These are phyloP conservation scores for Drosophila setifemur DNA, from an alignment of 1,140 invertebrate genomes.

Conservation along the genomic window DNA sequence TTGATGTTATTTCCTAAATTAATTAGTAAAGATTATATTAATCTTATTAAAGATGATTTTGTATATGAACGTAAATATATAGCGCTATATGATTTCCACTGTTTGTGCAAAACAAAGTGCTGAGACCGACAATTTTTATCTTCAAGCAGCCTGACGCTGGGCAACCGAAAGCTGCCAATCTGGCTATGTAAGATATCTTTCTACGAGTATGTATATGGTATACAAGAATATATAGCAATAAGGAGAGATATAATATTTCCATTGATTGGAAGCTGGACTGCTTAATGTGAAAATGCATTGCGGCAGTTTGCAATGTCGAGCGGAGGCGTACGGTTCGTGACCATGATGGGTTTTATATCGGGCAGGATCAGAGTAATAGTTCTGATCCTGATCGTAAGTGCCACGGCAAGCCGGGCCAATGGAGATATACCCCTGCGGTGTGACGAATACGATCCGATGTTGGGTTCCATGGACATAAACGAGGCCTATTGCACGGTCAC, in stretches of 20 bases:
- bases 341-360: constrained; percentile 29
- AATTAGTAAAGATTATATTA: too few relatives aligned
- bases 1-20: too few relatives aligned
- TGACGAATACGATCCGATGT: constrained; percentile 70
- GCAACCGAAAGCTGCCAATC: constrained; percentile 21
- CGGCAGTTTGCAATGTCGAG: constrained; percentile 19
- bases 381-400: constrained; percentile 11
- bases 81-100: too few relatives aligned
- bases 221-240: neutral
- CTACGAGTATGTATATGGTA: neutral
- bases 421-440: constrained; percentile 66
- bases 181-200: constrained; percentile 3
- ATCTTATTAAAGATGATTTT: too few relatives aligned
- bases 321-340: constrained; percentile 16
- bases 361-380: neutral
- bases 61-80: too few relatives aligned
- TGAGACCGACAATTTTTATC: constrained; percentile 68
- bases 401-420: neutral
- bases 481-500: constrained; percentile 77
- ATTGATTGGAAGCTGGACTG: constrained; percentile 3
- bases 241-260: too few relatives aligned
- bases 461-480: constrained; percentile 49
- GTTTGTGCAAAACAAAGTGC: constrained; percentile 47
- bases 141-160: neutral
- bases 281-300: constrained; percentile 19